Conservation (phyloP, 2,888 invertebrate species). For the Philereme vetulata region DNA sequence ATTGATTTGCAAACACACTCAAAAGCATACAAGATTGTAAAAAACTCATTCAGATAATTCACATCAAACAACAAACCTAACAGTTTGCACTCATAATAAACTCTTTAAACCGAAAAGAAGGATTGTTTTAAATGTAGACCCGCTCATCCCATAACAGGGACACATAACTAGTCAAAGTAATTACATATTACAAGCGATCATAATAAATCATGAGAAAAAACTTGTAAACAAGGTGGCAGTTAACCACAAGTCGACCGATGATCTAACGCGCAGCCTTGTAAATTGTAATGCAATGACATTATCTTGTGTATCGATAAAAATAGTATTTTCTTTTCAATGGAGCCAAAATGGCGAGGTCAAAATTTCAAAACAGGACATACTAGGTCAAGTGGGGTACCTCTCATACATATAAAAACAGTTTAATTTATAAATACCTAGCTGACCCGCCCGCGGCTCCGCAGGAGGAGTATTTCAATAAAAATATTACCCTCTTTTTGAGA, state of each 20-base stretch:
- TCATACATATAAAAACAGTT: no score
- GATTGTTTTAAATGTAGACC: no score
- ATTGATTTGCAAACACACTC: no score
- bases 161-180: constrained; percentile 8
- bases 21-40: no score
- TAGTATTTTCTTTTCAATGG: constrained; percentile 22
- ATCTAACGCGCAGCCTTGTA: constrained; percentile 56
- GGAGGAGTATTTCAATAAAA: no score
- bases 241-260: constrained; percentile 52
- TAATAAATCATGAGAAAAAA: constrained; percentile 31
- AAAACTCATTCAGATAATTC: no score
- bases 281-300: constrained; percentile 47
- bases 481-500: no score
- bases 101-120: no score
- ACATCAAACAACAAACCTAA: no score
- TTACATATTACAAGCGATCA: constrained; percentile 8
- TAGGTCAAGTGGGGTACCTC: not conserved
- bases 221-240: constrained; percentile 37
- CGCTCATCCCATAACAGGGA: constrained; percentile 9
- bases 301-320: constrained; percentile 24
- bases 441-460: no score
- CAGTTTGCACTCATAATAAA: no score
- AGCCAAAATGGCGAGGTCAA: constrained; percentile 7
- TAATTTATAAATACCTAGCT: no score
- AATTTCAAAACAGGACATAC: not conserved